These are phyloP conservation scores for Chelonoidis abingdonii DNA, from an alignment of 2,113 vertebrate species.

Conservation along the genomic window DNA sequence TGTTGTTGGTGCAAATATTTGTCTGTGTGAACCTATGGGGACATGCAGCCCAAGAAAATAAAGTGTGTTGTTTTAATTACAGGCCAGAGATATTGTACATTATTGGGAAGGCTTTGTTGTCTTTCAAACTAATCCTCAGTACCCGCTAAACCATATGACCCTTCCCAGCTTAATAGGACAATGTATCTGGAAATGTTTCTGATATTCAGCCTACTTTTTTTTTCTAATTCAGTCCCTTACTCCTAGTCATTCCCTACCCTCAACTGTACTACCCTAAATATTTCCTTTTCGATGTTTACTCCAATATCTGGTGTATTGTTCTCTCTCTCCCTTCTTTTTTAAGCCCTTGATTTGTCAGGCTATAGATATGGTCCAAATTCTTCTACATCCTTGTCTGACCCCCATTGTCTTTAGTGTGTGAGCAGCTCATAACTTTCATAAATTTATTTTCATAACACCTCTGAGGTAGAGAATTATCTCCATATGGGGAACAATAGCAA, in stretches of 20 bases:
- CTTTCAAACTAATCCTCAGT: not conserved
- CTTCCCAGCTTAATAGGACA: not conserved
- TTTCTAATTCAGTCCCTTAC: not conserved
- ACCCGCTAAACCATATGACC: not conserved
- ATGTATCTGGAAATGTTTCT: not conserved
- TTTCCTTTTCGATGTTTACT: not conserved
- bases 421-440: not conserved
- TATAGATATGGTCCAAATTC: not conserved
- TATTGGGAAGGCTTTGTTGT: not conserved
- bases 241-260: not conserved
- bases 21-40: not conserved
- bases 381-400: slow-evolving; percentile 28
- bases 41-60: not conserved
- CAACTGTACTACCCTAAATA: not conserved
- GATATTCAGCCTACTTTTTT: not conserved
- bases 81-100: accelerated
- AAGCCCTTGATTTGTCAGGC: slow-evolving; percentile 52
- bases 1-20: slow-evolving; percentile 64
- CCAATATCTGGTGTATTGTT: slow-evolving; percentile 19
- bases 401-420: slow-evolving; percentile 26
- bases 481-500: slow-evolving; percentile 65
- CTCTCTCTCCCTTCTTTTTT: not conserved
- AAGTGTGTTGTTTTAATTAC: slow-evolving; percentile 2
- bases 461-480: slow-evolving; percentile 58
- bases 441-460: slow-evolving; percentile 47